Base-by-base conservation (phyloP, 92 coral and sea anemone genomes). In the Galaxea fascicularis region DNA sequence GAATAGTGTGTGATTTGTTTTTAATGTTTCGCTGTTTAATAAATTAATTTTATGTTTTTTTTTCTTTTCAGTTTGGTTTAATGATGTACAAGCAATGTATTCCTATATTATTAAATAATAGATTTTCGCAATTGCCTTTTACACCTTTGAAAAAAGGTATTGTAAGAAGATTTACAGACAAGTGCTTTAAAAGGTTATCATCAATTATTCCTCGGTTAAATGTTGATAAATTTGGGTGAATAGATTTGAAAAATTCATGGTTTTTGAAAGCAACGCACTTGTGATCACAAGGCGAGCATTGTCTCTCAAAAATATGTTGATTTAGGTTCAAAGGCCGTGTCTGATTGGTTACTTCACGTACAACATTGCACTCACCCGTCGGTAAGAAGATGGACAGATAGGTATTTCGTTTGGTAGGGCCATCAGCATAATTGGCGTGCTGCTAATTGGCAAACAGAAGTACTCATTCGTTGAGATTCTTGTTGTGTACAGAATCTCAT, bases 361-460 rank as follows among this genome's bases (percentile, higher is more conserved):
- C 47, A 4, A 26, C 41, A 65, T 29, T 27, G 16, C 7, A 4
- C 17, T 67, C 73, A 67, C 57, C 66, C 74, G 28, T 79, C 84
- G 65, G 15, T 4, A 29, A 52, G 10, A 18, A 24, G 59, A 78
- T 63, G 1, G 83, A 63, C 24, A 64, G 76, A 79, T 65, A 51
- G 17, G n/a, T 17, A 25, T 57, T 14, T 62, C n/a, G 39, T 81
- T 41, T 71, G 71, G 29, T 58, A 51, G 44, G 22, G 66, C 75
- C 75, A 71, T 71, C 56, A 82, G 86, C 12, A 13, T 12, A 65
- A 35, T 69, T 54, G 47, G 78, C 86, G 77, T 71, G 70, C 22
- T 10, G 45, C 78, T 71, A 82, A 82, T 82, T 71, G 76, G 57
- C 59, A 82, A 82, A 57, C 69, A 70, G 78, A 58, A 71, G 16